Conservation (phyloP, 2,113 vertebrate species). For the Holacanthus passer region DNA sequence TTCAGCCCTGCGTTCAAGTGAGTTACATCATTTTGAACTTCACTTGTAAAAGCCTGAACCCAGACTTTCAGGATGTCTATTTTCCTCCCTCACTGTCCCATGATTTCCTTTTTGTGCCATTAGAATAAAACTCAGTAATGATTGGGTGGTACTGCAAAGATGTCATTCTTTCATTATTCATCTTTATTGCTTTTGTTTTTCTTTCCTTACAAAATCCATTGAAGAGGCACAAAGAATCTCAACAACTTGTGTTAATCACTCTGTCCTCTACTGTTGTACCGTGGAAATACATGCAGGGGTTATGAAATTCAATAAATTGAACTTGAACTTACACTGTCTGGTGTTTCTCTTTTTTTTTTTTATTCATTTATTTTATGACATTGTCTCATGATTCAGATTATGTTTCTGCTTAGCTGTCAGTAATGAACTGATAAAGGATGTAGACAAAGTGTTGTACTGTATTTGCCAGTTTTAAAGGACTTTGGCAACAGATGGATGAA, state of each 20-base stretch:
- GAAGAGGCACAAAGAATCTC: conserved; percentile 10
- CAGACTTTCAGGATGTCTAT: conserved; percentile 18
- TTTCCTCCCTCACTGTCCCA: background rate
- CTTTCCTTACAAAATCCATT: conserved; percentile 11
- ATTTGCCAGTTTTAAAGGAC: too few species aligned
- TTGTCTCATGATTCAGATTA: background rate
- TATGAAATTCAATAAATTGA: conserved; percentile 79
- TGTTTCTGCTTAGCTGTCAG: too few species aligned
- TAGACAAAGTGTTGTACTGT: too few species aligned
- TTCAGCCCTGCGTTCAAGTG: background rate
- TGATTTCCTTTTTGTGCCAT: conserved; percentile 17
- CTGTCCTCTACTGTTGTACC: conserved; percentile 73
- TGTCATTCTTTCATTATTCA: background rate
- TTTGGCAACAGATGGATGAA: too few species aligned
- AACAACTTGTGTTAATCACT: conserved; percentile 39
- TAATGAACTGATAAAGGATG: too few species aligned
- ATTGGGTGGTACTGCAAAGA: conserved; percentile 5
- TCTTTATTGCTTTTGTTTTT: conserved; percentile 9
- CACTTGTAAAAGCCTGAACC: background rate
- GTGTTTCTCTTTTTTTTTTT: background rate
- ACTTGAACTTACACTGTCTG: conserved; percentile 51
- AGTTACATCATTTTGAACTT: background rate
- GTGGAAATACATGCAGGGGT: conserved; percentile 68
- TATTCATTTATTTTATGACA: background rate
- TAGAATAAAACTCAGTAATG: background rate